Conservation (phyloP, 1,140 invertebrate species). For the Drosophila obscura region DNA sequence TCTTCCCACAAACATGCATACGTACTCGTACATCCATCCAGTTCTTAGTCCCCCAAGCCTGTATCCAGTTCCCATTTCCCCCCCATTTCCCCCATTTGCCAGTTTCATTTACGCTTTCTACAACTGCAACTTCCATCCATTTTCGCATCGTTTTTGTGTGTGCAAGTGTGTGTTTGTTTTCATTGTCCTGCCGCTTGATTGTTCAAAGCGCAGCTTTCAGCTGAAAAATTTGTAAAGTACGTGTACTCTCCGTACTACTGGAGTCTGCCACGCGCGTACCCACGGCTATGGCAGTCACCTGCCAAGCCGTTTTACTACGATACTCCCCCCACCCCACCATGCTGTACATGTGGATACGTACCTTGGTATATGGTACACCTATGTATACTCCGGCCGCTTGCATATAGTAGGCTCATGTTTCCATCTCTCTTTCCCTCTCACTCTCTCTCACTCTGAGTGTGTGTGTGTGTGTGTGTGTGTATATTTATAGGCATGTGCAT, state of each 20-base stretch:
- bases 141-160: conserved; percentile 17
- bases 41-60: no score
- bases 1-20: conserved; percentile 1
- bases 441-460: conserved; percentile 10
- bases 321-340: conserved; percentile 21
- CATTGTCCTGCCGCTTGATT: conserved; percentile 75
- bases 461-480: conserved; percentile 58
- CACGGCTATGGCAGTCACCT: conserved; percentile 47
- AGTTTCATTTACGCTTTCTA: conserved; percentile 71
- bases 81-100: no score
- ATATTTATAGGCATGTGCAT: conserved; percentile 62
- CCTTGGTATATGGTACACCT: conserved; percentile 20
- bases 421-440: conserved; percentile 6
- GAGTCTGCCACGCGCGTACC: conserved; percentile 21
- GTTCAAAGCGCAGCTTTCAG: conserved; percentile 78
- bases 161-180: conserved; percentile 42
- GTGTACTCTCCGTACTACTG: conserved; percentile 29
- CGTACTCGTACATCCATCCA: conserved; percentile 17
- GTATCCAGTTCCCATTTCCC: not conserved
- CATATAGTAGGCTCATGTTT: conserved; percentile 56
- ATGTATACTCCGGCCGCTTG: conserved; percentile 8
- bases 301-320: conserved; percentile 70
- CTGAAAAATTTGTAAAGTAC: conserved; percentile 74
- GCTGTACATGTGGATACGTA: conserved; percentile 4
- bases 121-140: conserved; percentile 46